These are phyloP conservation scores for Cydia pomonella DNA, from an alignment of 1,140 invertebrate genomes.

Conservation along the genomic window DNA sequence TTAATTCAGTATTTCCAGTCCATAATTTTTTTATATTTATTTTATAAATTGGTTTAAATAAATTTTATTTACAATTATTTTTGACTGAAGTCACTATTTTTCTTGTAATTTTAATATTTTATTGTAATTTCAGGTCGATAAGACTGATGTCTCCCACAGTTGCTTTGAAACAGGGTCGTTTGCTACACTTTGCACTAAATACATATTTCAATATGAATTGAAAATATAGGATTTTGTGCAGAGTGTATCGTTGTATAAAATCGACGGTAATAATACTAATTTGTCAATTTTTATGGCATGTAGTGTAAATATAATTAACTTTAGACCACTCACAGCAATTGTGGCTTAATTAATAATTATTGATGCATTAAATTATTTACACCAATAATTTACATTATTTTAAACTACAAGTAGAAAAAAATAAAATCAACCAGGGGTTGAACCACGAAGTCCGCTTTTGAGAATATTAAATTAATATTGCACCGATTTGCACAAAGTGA, in stretches of 20 bases:
- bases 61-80: slow-evolving; percentile 26
- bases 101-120: neutral
- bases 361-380: neutral
- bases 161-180: slow-evolving; percentile 17
- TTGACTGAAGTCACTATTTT: slow-evolving; percentile 1
- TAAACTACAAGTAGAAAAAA: no score
- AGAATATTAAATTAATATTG: no score
- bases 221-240: neutral
- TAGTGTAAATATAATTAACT: neutral
- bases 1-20: slow-evolving; percentile 26
- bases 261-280: slow-evolving; percentile 17
- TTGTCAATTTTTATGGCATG: slow-evolving; percentile 31
- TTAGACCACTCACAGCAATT: neutral
- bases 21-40: slow-evolving; percentile 5
- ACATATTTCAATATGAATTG: neutral
- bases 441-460: no score
- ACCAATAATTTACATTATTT: no score
- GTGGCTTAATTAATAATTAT: neutral
- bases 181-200: neutral
- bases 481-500: no score
- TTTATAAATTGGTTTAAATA: slow-evolving; percentile 23
- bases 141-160: slow-evolving; percentile 18
- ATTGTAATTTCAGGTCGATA: slow-evolving; percentile 19
- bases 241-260: slow-evolving; percentile 12
- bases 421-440: no score